phyloP scores from a whole-genome alignment of 1,140 invertebrate genomes.

The Papilio polyxenes region DNA sequence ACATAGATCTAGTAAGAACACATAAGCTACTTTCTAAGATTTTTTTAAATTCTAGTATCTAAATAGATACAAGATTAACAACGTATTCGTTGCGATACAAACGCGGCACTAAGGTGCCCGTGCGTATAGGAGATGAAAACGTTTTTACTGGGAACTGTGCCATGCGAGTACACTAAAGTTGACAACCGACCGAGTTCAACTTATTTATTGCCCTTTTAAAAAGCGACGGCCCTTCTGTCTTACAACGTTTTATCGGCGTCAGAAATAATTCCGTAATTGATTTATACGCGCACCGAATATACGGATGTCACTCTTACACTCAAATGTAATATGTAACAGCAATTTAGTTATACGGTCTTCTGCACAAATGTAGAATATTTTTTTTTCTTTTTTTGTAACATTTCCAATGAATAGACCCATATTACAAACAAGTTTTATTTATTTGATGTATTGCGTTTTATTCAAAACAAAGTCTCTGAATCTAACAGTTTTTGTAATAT shows the following conservation, averaged over 20 bases:
- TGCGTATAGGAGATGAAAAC: constrained; percentile 55
- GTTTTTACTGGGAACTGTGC: constrained; percentile 75
- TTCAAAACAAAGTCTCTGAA: no score
- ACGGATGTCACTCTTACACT: constrained; percentile 13
- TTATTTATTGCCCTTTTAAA: constrained; percentile 70
- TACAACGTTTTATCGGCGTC: constrained; percentile 35
- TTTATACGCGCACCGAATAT: constrained; percentile 19
- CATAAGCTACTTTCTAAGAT: no score
- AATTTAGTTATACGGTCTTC: constrained; percentile 5
- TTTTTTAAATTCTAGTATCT: neutral
- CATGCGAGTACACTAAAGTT: constrained; percentile 67
- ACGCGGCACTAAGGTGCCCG: neutral
- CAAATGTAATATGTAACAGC: constrained; percentile 19
- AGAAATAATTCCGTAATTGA: constrained; percentile 29
- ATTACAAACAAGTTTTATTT: neutral
- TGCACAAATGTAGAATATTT: constrained; percentile 5
- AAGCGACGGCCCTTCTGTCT: constrained; percentile 47
- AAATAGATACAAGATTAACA: constrained; percentile 29
- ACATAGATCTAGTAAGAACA: no score
- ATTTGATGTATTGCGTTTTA: neutral
- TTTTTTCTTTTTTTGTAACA: neutral
- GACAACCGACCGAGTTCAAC: constrained; percentile 64
- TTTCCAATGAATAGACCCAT: constrained; percentile 17
- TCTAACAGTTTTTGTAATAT: neutral
- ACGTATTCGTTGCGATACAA: neutral